Evolutionary conservation across 2,113 vertebrate genomes (phyloP).

Genomic region (Myrmecobius fasciatus): DNA sequence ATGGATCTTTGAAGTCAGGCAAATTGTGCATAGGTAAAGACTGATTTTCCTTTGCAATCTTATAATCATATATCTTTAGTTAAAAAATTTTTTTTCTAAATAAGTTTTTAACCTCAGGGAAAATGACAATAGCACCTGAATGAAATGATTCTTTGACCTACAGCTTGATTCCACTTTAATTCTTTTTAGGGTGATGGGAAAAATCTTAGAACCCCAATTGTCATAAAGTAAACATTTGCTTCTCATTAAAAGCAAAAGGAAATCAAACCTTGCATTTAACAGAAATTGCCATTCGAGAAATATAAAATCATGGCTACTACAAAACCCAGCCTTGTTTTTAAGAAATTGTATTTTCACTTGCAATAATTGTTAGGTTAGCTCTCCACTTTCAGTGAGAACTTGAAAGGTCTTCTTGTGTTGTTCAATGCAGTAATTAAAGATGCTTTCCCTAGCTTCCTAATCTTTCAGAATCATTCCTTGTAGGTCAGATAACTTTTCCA

Average conservation of each 20-base stretch:
- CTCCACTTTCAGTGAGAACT: conserved; percentile 22
- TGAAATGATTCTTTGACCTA: conserved; percentile 65
- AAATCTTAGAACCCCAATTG: conserved; percentile 62
- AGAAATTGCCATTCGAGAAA: conserved; percentile 48
- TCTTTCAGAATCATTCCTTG: conserved; percentile 56
- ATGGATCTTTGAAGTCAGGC: conserved; percentile 57
- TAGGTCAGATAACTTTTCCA: conserved; percentile 63
- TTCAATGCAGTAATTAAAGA: conserved; percentile 63
- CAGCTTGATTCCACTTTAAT: conserved; percentile 68
- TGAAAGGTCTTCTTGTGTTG: conserved; percentile 40
- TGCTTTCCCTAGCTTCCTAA: conserved; percentile 54
- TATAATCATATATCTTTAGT: conserved; percentile 60
- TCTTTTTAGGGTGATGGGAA: conserved; percentile 68
- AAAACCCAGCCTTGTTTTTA: conserved; percentile 43
- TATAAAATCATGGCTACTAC: conserved; percentile 42
- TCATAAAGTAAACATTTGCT: conserved; percentile 74
- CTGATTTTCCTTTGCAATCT: conserved; percentile 59
- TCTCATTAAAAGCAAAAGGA: conserved; percentile 71
- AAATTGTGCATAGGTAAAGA: conserved; percentile 50
- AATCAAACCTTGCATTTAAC: conserved; percentile 63
- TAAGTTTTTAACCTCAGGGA: conserved; percentile 70
- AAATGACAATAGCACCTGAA: conserved; percentile 5
- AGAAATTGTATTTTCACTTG: conserved; percentile 27
- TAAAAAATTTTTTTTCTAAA: conserved; percentile 52
- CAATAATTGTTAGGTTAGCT: conserved; percentile 41